Base-by-base conservation (phyloP, 92 coral and sea anemone genomes). In the Porites evermanni region DNA sequence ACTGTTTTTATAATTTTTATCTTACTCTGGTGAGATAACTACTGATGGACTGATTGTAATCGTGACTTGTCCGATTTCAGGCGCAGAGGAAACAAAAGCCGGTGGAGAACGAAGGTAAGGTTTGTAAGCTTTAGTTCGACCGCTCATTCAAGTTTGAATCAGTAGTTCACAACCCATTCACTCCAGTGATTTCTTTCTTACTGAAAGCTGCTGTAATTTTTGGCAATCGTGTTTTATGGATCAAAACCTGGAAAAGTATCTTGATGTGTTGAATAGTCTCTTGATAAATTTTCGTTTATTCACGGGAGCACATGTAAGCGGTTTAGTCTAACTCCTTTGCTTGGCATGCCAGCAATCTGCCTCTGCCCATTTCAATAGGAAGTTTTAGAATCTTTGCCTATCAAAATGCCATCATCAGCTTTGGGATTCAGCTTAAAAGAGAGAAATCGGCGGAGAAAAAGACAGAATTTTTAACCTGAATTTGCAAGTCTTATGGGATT, bases 81-180 rank as follows among this genome's bases (percentile, higher is more conserved):
- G 75, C 67, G 54, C 87, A 88, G 67, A 82, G 83, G 50, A 73
- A 73, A 77, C 88, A 76, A 85, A 77, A 85, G 84, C 88, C 83
- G 83, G 83, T 54, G 44, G 67, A 14, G 60, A 77, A 70, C 65
- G 84, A 70, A 76, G 88, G 82, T 85, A 83, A 14, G 77, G 16
- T n/a, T 63, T 63, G 82, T 85, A 83, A 14, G 77, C 59, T n/a
- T 63, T 63, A 71, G 71, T 16, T 63, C 64, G 80, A 63, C 73
- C 80, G 87, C 87, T 73, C 65, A 64, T 83, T 68, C 79, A 58
- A 82, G 71, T 50, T 52, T 59, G 53, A 38, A 54, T 65, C 54
- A 64, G 20, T 65, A 64, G 19, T 64, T 64, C 17, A 26, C 67
- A 29, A 44, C 63, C 63, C 70, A 13, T 17, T 32, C 8, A 21